Base-by-base conservation (phyloP, 1,140 invertebrate genomes). In the Drosophila nikananu region DNA sequence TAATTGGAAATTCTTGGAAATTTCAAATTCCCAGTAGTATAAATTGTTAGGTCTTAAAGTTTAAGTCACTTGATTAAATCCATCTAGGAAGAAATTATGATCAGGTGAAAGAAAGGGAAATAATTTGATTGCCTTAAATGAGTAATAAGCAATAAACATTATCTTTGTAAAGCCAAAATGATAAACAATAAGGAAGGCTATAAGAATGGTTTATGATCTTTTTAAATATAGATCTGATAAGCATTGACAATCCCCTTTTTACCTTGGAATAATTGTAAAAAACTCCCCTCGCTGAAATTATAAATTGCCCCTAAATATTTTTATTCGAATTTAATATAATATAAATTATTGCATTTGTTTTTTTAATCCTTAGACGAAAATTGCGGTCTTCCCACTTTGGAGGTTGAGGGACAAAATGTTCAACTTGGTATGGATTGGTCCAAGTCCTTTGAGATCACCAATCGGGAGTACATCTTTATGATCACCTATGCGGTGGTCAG, bases 401-500 rank as follows among this genome's bases (percentile, higher is more conserved):
- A 55, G 7, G 4, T 41, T 3, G 2, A 8, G 1, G 19, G n/a
- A 0, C 10, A 51, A 0, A 8, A 51, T 9, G 9, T 35, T 5
- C 0, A 8, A 2, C 19, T 90, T 3, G 0, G 7, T 0, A 76
- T 92, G 25, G 27, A 83, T 48, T 91, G 83, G 84, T 0, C 8
- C 0, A 82, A 72, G 39, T 92, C 91, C 4, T 77, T 49, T 27
- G 35, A 15, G 8, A 51, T 92, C 8, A 84, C 83, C 12, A 39
- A 92, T 58, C 68, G 91, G 9, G 83, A 81, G 39, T 91, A 73
- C 30, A 87, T 91, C 27, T 90, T 92, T 21, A 71, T 92, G 71
- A 77, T 92, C 9, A 73, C 64, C 51, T 92, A 92, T 74, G 89
- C 91, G 2, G 86, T 74, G 30, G 19, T 92, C n/a, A 92, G 91